Evolutionary conservation across 2,113 vertebrate genomes (phyloP).

Genomic region (Herpetotheres cachinnans): DNA sequence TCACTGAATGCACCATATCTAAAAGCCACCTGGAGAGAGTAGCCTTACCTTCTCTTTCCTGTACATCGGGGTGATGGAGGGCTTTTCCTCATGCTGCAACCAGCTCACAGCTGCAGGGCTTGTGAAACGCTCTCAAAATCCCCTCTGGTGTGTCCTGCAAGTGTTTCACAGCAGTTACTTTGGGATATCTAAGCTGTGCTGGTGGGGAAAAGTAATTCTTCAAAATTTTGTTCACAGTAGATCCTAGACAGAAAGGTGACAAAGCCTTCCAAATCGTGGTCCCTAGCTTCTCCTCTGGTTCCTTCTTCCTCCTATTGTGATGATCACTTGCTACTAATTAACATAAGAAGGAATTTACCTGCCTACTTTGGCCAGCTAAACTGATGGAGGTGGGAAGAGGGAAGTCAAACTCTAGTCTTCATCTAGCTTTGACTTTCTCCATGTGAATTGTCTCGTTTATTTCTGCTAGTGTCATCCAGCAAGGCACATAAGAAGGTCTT

Average conservation of each 20-base stretch:
- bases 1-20: background rate
- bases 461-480: background rate
- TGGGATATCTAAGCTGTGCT: background rate
- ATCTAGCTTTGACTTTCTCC: background rate
- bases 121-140: background rate
- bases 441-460: background rate
- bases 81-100: constrained; percentile 73
- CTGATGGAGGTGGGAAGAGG: background rate
- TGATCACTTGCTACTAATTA: background rate
- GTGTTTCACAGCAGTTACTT: background rate
- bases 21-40: background rate
- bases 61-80: constrained; percentile 59
- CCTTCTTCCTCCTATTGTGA: background rate
- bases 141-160: constrained; percentile 11
- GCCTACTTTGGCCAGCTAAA: background rate
- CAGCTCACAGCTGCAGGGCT: constrained; percentile 51
- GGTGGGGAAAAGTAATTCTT: background rate
- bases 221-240: background rate
- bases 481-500: background rate
- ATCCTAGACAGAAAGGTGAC: background rate
- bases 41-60: constrained; percentile 72
- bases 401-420: background rate
- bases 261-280: background rate
- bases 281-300: background rate
- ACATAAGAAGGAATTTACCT: background rate